Base-by-base conservation (phyloP, 1,140 invertebrate species). In the Leptinotarsa defecta region DNA sequence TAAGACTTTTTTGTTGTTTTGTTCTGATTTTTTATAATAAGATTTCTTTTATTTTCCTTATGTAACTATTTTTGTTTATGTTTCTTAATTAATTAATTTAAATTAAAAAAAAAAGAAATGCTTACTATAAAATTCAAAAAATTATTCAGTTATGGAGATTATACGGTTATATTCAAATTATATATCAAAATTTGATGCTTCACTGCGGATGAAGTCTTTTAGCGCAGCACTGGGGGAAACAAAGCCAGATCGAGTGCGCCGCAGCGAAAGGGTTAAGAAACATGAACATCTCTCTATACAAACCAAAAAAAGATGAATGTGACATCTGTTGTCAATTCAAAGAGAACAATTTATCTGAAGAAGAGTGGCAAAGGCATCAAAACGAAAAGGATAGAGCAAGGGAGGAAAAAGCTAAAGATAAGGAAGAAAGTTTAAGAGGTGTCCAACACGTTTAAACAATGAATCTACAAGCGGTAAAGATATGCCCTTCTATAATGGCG, bases 401-500 rank as follows among this genome's bases (percentile, higher is more conserved):
- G 73, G 65, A 75, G 24, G 79, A 80, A 77, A 81, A 82, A 70
- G 69, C 75, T 48, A 65, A 61, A 57, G 81, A 82, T 65, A 84
- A 80, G 69, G 64, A 74, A 68, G 61, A 68, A 69, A 75, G 68
- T 67, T 34, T 61, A 20, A 64, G 74, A 43, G 78, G 69, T 20
- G 68, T 76, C 48, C 52, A 69, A 71, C 72, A 76, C 63, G 74
- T 78, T 52, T 73, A 84, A 19, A 81, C 80, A 24, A 79, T 81
- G 74, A 84, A 86, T 82, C 48, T 86, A 17, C 81, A 86, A 82
- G 82, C 82, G 63, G 84, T 87, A 13, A 83, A 85, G 77, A 74
- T 85, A 34, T 79, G 74, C 52, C 86, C 85, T 71, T 74, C 73
- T 73, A 48, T 86, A 48, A 83, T 84, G 34, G 84, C 85, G 17